Percentiles rank a stretch among this genome's conserved stretches.
These are phyloP conservation scores for Propsilocerus akamusi DNA, from an alignment of 1,140 invertebrate genomes.

Conservation along the genomic window DNA sequence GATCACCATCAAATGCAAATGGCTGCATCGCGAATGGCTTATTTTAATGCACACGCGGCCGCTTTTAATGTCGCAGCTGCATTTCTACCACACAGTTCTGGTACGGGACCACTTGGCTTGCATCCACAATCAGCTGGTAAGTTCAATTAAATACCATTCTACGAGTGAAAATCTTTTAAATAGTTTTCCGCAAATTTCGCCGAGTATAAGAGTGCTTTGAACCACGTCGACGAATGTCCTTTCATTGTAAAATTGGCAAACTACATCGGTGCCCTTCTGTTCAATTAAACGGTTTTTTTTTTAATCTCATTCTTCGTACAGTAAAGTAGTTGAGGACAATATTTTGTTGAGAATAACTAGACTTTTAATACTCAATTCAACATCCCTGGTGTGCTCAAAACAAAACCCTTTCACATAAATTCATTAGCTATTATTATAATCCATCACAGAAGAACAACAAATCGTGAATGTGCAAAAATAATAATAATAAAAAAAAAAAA, in stretches of 20 bases:
- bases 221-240: too few relatives aligned
- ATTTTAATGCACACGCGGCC: slow-evolving; percentile 70
- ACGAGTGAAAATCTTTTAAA: background rate
- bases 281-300: too few relatives aligned
- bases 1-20: slow-evolving; percentile 37
- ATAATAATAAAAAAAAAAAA: background rate
- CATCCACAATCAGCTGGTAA: slow-evolving; percentile 7
- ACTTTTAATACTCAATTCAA: too few relatives aligned
- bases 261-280: too few relatives aligned
- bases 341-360: too few relatives aligned
- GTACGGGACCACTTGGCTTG: slow-evolving; percentile 16
- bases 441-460: too few relatives aligned
- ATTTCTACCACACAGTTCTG: slow-evolving; percentile 48
- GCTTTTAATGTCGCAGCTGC: slow-evolving; percentile 46
- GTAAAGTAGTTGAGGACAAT: too few relatives aligned
- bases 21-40: slow-evolving; percentile 61
- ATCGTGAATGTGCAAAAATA: too few relatives aligned
- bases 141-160: background rate
- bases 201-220: too few relatives aligned
- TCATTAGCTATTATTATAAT: background rate
- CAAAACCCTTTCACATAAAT: background rate
- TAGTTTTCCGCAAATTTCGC: too few relatives aligned
- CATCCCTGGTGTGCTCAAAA: slow-evolving; percentile 5
- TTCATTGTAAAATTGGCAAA: too few relatives aligned
- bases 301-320: too few relatives aligned